phyloP scores from a whole-genome alignment of 2,797 vertebrate genomes.

The Fundulus diaphanus region DNA sequence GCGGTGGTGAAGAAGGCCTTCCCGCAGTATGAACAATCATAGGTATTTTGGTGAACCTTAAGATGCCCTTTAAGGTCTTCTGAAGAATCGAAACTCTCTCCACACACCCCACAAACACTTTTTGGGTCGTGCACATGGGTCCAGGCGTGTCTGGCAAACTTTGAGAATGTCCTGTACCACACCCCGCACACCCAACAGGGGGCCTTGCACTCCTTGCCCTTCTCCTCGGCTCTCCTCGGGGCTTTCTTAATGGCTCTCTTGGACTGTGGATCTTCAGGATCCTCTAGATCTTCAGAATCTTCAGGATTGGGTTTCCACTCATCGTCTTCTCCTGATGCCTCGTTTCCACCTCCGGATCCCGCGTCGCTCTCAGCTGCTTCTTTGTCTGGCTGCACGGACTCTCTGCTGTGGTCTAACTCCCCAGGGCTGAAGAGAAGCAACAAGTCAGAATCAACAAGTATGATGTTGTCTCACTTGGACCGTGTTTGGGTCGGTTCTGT shows the following conservation, averaged over 20 bases:
- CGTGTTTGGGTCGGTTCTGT: not conserved
- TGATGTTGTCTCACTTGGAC: too few species aligned
- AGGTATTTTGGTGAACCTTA: constrained; percentile 23
- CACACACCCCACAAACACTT: constrained; percentile 42
- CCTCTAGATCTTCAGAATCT: not conserved
- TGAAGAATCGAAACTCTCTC: not conserved
- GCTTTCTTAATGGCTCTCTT: not conserved
- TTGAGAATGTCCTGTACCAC: constrained; percentile 13
- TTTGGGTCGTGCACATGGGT: constrained; percentile 28
- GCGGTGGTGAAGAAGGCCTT: constrained; percentile 40
- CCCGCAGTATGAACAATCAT: constrained; percentile 29
- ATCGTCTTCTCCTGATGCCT: not conserved
- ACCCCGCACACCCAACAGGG: constrained; percentile 45
- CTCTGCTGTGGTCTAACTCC: fast-evolving
- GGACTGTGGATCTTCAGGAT: fast-evolving
- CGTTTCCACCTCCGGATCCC: not conserved
- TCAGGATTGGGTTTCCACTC: constrained; percentile 34
- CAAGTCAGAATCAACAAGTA: not conserved
- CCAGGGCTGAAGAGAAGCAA: not conserved
- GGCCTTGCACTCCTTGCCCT: not conserved
- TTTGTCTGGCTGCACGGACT: fast-evolving
- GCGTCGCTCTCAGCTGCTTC: not conserved
- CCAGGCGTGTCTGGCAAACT: constrained; percentile 54
- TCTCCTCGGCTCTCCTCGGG: fast-evolving
- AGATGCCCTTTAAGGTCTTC: constrained; percentile 36